Base-by-base conservation (phyloP, 2,113 vertebrate species). In the Carlito syrichta region DNA sequence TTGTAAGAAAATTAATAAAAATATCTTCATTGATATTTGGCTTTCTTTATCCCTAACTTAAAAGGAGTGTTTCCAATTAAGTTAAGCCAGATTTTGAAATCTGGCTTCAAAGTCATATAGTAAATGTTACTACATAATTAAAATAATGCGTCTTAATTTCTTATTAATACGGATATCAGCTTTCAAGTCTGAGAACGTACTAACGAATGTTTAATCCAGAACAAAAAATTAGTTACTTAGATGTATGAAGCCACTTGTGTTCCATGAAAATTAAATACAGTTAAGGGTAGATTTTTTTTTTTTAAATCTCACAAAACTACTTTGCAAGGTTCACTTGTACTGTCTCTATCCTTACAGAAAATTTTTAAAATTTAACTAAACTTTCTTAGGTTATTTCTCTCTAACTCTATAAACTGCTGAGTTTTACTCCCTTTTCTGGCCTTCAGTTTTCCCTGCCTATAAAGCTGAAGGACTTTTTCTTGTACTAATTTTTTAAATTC, bases 1-100 rank as follows among this genome's bases (percentile, higher is more conserved):
- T 56, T 91, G 43, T 86, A 96, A 95, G 27, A 86, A 93, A 96
- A 97, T 63, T 63, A 96, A 95, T 90, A 93, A 95, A 95, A 88
- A 81, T 86, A 92, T 68, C 69, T 97, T 94, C 17, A 81, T n/a
- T 86, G 60, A 93, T 66, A 89, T 30, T 74, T 81, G 32, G 35
- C 50, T 92, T 87, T 77, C 22, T 88, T 35, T 76, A 74, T 74
- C 88, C 20, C 73, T 89, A 82, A 71, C 52, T 69, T 91, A 95
- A 89, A 74, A 92, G 66, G 73, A 90, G 10, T 92, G n/a, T 86
- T 89, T 96, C 30, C 63, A 95, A 58, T 94, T 93, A 88, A 56
- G 71, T 96, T 88, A 94, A 94, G 38, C 66, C 63, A 94, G 62
- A 87, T 84, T 92, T 48, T 40, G 11, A 93, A 87, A 92, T 95